Base-by-base conservation (phyloP, 2,113 vertebrate genomes). In the Campylomormyrus numenius region DNA sequence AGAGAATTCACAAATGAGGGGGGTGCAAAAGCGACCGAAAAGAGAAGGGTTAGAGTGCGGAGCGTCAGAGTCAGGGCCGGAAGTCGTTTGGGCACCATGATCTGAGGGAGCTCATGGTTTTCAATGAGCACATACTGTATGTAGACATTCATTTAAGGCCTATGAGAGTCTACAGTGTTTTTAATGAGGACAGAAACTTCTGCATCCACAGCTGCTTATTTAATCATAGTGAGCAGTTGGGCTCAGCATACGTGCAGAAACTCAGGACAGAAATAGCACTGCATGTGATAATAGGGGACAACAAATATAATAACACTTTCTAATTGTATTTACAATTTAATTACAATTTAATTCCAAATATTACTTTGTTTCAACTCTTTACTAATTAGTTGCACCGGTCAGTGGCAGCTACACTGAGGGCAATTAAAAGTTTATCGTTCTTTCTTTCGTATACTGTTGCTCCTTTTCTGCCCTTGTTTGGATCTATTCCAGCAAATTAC, bases 401-500 rank as follows among this genome's bases (percentile, higher is more conserved):
- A 27, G 52, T 17, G 27, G 11, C 15, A 50, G 27, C 86, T 19
- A 10, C 50, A 31, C 52, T 3, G 35, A 42, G 35, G 35, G 21
- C 52, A 27, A 88, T 70, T 66, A 88, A 89, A 80, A 89, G 49
- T 84, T 45, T 42, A 89, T 56, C 17, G 5, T 46, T 31, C 88
- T 85, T 89, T 89, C 19, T 84, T 56, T 89, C 17, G 52, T 83
- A 8, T 46, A 1, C 50, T 17, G 17, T 39, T 53, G 10, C 45
- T 45, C 56, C n/a, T 48, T 45, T 89, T 31, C 35, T 21, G 10
- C 77, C 53, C 35, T 85, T 89, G 88, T 70, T 89, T 74, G 46
- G 70, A 89, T 89, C 77, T 21, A 45, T 85, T 84, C n/a, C 89
- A 62, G 39, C 39, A 89, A 85, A 84, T 89, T 46, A 89, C 89